These are phyloP conservation scores for Seriola aureovittata DNA, from an alignment of 2,113 vertebrate genomes.

Conservation along the genomic window DNA sequence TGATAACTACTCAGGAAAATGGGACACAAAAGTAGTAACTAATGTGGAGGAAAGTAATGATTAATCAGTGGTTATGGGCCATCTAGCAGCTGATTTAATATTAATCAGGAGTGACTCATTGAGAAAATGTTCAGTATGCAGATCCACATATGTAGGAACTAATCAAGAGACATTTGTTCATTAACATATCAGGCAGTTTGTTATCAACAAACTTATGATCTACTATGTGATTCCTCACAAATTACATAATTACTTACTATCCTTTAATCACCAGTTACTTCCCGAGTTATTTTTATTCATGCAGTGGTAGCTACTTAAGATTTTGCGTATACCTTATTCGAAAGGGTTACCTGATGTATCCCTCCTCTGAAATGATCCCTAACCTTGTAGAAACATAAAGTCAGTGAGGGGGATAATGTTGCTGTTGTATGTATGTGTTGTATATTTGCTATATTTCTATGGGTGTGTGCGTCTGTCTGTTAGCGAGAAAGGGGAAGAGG, in stretches of 20 bases:
- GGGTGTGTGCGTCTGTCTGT: conserved; percentile 22
- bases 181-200: not conserved
- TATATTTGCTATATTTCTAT: conserved; percentile 8
- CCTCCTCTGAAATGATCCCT: not conserved
- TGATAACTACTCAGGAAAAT: conserved; percentile 7
- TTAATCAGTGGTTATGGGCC: conserved; percentile 6
- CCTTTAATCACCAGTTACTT: not conserved
- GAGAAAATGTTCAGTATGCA: conserved; percentile 15
- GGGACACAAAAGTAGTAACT: conserved; percentile 4
- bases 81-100: conserved; percentile 37
- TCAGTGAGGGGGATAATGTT: conserved; percentile 32
- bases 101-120: conserved; percentile 24
- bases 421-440: conserved; percentile 5
- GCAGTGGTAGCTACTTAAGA: not conserved
- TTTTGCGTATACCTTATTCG: not conserved
- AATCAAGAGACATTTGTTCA: conserved; percentile 25
- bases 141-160: conserved; percentile 22
- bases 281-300: not conserved
- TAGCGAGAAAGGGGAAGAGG: conserved; percentile 7
- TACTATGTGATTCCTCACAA: not conserved
- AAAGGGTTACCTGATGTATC: not conserved
- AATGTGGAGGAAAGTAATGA: not conserved
- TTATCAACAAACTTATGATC: not conserved
- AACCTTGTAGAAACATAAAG: conserved; percentile 26
- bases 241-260: not conserved